Evolutionary conservation across 2,797 vertebrate species (phyloP).

Genomic region (Miichthys miiuy): DNA sequence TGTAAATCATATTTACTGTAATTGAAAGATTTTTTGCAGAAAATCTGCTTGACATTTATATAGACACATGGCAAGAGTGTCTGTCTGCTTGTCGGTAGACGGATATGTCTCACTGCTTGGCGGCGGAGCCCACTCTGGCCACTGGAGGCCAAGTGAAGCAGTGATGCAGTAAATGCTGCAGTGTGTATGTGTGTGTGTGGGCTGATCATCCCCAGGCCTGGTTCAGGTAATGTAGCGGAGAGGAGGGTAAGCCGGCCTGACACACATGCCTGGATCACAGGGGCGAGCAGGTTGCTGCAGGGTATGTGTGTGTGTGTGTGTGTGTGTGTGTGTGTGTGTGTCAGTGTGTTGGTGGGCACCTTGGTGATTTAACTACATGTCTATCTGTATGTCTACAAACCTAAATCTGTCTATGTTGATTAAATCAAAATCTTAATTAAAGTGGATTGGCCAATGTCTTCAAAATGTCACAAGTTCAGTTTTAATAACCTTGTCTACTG

Average conservation of each 20-base stretch:
- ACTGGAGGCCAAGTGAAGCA: slow-evolving; percentile 77
- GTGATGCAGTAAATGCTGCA: slow-evolving; percentile 77
- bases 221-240: slow-evolving; percentile 80
- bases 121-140: slow-evolving; percentile 69
- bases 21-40: slow-evolving; percentile 4
- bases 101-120: slow-evolving; percentile 63
- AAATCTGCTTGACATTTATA: slow-evolving; percentile 24
- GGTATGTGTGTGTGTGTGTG: slow-evolving; percentile 43
- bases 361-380: slow-evolving; percentile 44
- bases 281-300: slow-evolving; percentile 64
- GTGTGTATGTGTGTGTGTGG: slow-evolving; percentile 43
- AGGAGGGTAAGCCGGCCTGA: slow-evolving; percentile 78
- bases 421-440: slow-evolving; percentile 17
- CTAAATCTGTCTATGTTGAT: slow-evolving; percentile 10
- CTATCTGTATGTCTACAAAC: slow-evolving; percentile 33
- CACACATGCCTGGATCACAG: slow-evolving; percentile 77
- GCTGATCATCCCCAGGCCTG: slow-evolving; percentile 80
- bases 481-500: not conserved
- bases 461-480: slow-evolving; percentile 18
- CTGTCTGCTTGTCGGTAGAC: slow-evolving; percentile 29
- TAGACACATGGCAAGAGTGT: slow-evolving; percentile 27
- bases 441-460: not conserved
- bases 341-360: slow-evolving; percentile 19
- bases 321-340: slow-evolving; percentile 14
- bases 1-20: not conserved